Evolutionary conservation across 1,140 invertebrate species (phyloP).

Genomic region (Pseudoatta argentina): DNA sequence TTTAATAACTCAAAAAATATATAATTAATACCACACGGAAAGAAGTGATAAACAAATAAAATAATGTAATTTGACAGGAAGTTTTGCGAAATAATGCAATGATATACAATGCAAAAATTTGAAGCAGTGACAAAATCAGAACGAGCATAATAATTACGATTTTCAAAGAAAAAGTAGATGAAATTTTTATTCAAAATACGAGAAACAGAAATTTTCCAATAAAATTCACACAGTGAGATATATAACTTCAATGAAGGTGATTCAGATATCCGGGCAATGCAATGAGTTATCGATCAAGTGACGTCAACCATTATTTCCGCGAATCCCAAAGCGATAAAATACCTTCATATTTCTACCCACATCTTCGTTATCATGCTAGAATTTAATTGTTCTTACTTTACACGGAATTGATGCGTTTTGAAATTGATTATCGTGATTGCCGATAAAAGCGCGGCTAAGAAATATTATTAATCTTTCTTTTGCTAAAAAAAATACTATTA

Average conservation of each 20-base stretch:
- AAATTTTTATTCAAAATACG: slow-evolving; percentile 32
- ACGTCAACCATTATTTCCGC: slow-evolving; percentile 19
- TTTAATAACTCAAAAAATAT: not conserved
- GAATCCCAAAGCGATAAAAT: slow-evolving; percentile 30
- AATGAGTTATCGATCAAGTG: slow-evolving; percentile 52
- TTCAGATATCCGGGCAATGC: slow-evolving; percentile 27
- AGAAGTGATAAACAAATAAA: too few relatives aligned
- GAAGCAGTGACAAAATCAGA: not conserved
- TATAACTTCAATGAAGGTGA: slow-evolving; percentile 5
- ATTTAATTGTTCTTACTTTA: slow-evolving; percentile 32
- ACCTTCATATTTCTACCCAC: slow-evolving; percentile 18
- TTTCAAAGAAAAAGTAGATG: not conserved
- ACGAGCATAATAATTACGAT: not conserved
- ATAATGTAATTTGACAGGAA: not conserved
- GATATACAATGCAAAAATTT: not conserved
- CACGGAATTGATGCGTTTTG: not conserved
- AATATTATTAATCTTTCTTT: slow-evolving; percentile 1
- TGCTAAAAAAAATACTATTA: not conserved
- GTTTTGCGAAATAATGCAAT: not conserved
- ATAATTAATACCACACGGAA: not conserved
- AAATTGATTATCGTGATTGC: slow-evolving; percentile 13
- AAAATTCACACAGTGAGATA: not conserved
- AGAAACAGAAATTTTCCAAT: slow-evolving; percentile 21
- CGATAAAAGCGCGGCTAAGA: not conserved
- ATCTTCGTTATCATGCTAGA: slow-evolving; percentile 32